phyloP scores from a whole-genome alignment of 1,140 invertebrate genomes.

The Cepaea nemoralis region DNA sequence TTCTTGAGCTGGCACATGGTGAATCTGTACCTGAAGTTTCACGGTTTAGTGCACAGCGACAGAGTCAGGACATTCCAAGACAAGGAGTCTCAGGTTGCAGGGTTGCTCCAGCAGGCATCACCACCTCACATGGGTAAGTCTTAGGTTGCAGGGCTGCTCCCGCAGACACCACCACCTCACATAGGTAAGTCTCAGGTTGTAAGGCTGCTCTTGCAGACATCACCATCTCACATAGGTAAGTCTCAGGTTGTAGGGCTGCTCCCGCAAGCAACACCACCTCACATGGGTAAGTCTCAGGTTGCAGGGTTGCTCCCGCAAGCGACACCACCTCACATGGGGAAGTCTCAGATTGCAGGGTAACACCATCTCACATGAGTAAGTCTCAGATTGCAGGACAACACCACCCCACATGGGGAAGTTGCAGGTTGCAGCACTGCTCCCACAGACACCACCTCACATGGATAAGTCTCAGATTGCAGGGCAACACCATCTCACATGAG shows the following conservation, averaged over 20 bases:
- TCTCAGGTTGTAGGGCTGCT: background rate
- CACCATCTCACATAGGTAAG: background rate
- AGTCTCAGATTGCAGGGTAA: no score
- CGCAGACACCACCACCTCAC: background rate
- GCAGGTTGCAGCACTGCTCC: no score
- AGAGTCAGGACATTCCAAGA: background rate
- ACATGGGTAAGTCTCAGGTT: no score
- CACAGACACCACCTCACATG: no score
- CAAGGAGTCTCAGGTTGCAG: background rate
- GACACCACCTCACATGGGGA: no score
- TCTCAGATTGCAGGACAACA: no score
- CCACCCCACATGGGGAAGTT: no score
- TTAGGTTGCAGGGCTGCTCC: background rate
- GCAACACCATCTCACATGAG: no score
- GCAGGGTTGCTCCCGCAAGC: no score
- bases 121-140: background rate
- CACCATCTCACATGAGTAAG: no score
- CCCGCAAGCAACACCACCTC: background rate
- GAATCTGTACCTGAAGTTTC: conserved; percentile 16
- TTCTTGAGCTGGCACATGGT: conserved; percentile 9
- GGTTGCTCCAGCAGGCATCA: background rate
- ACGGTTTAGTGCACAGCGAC: background rate
- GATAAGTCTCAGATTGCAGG: no score
- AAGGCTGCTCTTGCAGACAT: background rate
- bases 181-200: background rate